Evolutionary conservation across 2,797 vertebrate genomes (phyloP).

Genomic region (Mormyrus proboscirostris): DNA sequence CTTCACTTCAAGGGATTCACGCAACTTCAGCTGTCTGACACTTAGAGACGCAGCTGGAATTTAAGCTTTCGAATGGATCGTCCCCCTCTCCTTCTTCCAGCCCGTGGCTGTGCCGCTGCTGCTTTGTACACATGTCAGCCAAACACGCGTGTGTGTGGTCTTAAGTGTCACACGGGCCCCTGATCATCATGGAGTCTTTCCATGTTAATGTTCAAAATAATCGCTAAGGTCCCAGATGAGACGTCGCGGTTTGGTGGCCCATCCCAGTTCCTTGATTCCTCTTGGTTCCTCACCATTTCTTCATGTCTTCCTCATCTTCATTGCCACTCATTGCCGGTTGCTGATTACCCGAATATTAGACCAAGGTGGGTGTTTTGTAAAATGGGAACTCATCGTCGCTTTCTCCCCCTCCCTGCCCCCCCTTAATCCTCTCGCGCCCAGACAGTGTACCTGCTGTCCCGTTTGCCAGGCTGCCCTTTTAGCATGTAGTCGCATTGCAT

Average conservation of each 20-base stretch:
- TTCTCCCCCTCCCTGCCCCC: neutral
- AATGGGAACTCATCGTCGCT: neutral
- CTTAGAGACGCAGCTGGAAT: slow-evolving; percentile 11
- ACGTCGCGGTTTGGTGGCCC: neutral
- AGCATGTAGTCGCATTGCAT: neutral
- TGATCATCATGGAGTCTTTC: neutral
- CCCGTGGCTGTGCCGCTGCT: slow-evolving; percentile 18
- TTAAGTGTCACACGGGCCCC: slow-evolving; percentile 29
- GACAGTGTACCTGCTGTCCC: neutral
- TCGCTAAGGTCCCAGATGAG: neutral
- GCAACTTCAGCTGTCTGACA: slow-evolving; percentile 6
- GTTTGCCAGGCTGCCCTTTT: neutral
- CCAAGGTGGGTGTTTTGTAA: neutral
- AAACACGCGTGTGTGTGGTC: neutral
- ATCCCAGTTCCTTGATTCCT: neutral
- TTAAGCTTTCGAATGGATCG: slow-evolving; percentile 11
- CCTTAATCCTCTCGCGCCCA: neutral
- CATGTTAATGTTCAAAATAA: neutral
- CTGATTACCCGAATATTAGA: neutral
- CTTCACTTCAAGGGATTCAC: neutral
- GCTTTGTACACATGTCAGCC: slow-evolving; percentile 21
- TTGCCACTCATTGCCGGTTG: neutral
- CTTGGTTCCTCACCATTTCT: neutral
- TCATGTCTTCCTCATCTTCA: neutral
- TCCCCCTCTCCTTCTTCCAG: neutral